Evolutionary conservation across 1,140 invertebrate species (phyloP), one percentile per base, ranked within the genome.

Genomic region (Elysia chlorotica): DNA sequence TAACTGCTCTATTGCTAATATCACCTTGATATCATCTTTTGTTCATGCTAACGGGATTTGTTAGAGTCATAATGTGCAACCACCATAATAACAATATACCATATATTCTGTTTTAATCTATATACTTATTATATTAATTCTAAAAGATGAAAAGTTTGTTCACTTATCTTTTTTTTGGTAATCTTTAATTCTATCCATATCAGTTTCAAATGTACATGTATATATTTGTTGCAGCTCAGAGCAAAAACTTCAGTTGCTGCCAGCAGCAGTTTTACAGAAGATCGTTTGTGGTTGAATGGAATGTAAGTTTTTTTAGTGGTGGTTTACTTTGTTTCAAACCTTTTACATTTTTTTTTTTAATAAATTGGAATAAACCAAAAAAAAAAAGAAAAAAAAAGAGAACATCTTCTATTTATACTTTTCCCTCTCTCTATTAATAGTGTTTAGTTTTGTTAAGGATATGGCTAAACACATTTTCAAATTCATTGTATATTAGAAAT

Each of bases 261-360:
- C 2, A 91, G 91, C 80, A 88, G 92, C 57, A 85, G 89, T 17
- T 96, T 97, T 80, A 89, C 88, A 71, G 88, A 92, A 80, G 92
- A 97, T 87, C 89, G 88, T 82, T 93, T 98, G 79, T 97, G 95
- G 95, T 86, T 99, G 21, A 98, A 99, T 90, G 93, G 92, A 74
- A 91, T 88, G 91, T 92, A 87, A 87, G 82, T 78, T 71, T 59
- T 59, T 6, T 10, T 59, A 6, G 28, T 48, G 41, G n/a, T 48
- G n/a, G n/a, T 10, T 48, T 48, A 48, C 41, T 48, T 10, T n/a
- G 41, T 48, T n/a, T n/a, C n/a, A 14, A n/a, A 48, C 10, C 41
- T 48, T 48, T n/a, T 48, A 48, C 41, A n/a, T 14, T n/a, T n/a
- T 48, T n/a, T 48, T 10, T 10, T n/a, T 10, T 48, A 14, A n/a